Evolutionary conservation across 2,888 invertebrate species (phyloP), one percentile per base, ranked within the genome.

Genomic region (Oligia fasciuncula): DNA sequence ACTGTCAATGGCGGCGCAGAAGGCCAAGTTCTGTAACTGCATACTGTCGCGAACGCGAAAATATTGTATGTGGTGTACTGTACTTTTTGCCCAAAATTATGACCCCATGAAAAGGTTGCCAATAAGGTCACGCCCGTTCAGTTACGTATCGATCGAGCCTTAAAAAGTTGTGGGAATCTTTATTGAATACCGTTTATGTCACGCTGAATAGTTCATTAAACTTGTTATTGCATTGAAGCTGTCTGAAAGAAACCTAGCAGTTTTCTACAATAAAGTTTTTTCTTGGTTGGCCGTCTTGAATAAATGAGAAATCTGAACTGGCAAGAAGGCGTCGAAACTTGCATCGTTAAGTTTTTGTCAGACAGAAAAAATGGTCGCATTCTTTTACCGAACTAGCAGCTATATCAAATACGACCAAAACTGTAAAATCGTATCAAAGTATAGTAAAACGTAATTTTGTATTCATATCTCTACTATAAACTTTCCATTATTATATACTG

Each of bases 391-490:
- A 65, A 72, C 51, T 63, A 74, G 49, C 74, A 80, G 63, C 69
- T 75, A 67, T 75, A 49, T 62, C 63, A 65, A 84, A 72, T 74
- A 79, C 62, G 57, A 67, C 35, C 46, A 43, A 77, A 77, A 74
- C 66, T 73, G 51, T 73, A 54, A 73, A 85, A 60, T 79, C 62
- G 75, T 78, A 84, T 46, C 71, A 63, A 57, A 76, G 63, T 72
- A 60, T 77, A 76, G 79, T 81, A 76, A 73, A 77, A 73, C 67
- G 70, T 76, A 29, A 79, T 78, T 88, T 68, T 70, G 75, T 86
- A 89, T 87, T 85, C 80, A 81, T 89, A 79, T 76, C 77, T 81
- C 35, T 65, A 79, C 68, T 76, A 83, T 85, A 83, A 81, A 81
- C 73, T 78, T 77, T 72, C 83, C 77, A 79, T 86, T 78, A 87